A percentile compares a stretch with the other conserved stretches of the same genome.
phyloP scores from a whole-genome alignment of 1,140 invertebrate genomes.

The Diabrotica undecimpunctata region DNA sequence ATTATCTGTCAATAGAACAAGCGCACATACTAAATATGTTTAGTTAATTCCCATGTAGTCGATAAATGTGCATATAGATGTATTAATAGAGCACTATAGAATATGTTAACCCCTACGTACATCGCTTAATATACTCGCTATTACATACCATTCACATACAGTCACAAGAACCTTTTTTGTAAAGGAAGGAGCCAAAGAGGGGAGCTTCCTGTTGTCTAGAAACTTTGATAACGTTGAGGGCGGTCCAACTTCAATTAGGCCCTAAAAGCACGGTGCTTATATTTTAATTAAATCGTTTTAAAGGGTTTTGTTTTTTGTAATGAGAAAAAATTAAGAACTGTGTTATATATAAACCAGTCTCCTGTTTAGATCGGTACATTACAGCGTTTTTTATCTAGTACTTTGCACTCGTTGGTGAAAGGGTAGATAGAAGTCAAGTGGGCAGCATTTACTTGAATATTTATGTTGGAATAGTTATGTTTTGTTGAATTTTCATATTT shows the following conservation, averaged over 20 bases:
- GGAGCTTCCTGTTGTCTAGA: background rate
- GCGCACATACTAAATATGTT: background rate
- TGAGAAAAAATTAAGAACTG: background rate
- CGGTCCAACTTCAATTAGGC: background rate
- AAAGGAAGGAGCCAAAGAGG: too few species aligned
- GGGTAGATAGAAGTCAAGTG: too few species aligned
- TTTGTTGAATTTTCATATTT: too few species aligned
- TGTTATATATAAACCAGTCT: too few species aligned
- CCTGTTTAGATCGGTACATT: too few species aligned
- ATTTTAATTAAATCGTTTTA: background rate
- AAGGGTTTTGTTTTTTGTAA: background rate
- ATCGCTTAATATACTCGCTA: too few species aligned
- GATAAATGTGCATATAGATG: background rate
- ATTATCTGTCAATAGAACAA: background rate
- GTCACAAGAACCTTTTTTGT: slow-evolving; percentile 1
- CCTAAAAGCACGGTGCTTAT: too few species aligned
- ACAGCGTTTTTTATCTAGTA: too few species aligned
- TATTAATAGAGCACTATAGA: slow-evolving; percentile 9
- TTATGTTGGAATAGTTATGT: too few species aligned
- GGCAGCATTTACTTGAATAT: too few species aligned
- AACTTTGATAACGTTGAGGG: slow-evolving; percentile 6
- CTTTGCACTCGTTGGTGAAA: too few species aligned
- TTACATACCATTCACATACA: too few species aligned
- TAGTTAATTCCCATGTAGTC: background rate
- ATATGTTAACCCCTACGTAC: slow-evolving; percentile 1